Percentiles rank a stretch among this genome's conserved stretches.
These are phyloP conservation scores for Thyatira batis DNA, from an alignment of 2,888 invertebrate species.

Conservation along the genomic window DNA sequence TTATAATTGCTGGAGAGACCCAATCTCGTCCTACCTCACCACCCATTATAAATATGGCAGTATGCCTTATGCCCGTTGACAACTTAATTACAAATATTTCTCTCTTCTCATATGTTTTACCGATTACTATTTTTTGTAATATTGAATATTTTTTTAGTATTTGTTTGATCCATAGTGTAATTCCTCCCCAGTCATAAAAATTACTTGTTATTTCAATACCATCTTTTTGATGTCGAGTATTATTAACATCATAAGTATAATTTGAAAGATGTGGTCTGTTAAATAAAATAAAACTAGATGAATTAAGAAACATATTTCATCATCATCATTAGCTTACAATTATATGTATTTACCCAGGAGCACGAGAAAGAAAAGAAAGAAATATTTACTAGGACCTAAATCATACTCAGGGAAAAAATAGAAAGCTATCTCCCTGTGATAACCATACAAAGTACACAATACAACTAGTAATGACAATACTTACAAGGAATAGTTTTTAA, in stretches of 20 bases:
- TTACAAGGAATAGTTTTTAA: slow-evolving; percentile 34
- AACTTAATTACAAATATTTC: slow-evolving; percentile 58
- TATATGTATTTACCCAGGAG: no score
- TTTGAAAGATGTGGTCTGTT: neutral
- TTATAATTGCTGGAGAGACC: slow-evolving; percentile 56
- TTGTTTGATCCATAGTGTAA: slow-evolving; percentile 43
- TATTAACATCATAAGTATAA: neutral
- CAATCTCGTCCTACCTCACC: slow-evolving; percentile 70
- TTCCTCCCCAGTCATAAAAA: slow-evolving; percentile 42
- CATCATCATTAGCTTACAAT: no score
- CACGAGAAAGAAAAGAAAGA: no score
- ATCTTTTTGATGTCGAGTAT: neutral
- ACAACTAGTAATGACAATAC: slow-evolving; percentile 11
- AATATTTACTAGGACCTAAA: no score
- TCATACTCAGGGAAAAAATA: no score
- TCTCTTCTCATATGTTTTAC: slow-evolving; percentile 52
- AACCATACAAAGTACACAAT: no score
- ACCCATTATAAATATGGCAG: slow-evolving; percentile 59
- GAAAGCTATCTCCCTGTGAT: no score
- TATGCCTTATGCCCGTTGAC: slow-evolving; percentile 36
- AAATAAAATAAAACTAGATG: neutral
- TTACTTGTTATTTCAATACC: slow-evolving; percentile 14
- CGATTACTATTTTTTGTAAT: slow-evolving; percentile 48
- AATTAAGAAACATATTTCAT: no score
- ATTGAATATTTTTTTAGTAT: slow-evolving; percentile 27